Conservation (phyloP, 2,797 vertebrate species). For the Pseudotriccus pelzelni region DNA sequence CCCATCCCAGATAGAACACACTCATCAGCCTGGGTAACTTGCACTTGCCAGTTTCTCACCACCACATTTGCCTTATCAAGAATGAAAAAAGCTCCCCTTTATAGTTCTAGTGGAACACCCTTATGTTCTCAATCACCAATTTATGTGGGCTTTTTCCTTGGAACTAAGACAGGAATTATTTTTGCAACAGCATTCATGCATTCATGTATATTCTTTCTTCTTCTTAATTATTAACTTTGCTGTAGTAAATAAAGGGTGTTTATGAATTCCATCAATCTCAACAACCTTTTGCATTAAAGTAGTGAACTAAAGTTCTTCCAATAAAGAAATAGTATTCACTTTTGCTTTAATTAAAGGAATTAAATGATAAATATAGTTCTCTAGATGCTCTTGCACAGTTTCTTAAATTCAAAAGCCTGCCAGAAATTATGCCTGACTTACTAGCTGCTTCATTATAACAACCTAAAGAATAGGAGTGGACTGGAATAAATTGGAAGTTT, state of each 20-base stretch:
- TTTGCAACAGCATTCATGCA: background rate
- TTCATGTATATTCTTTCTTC: background rate
- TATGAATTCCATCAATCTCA: conserved; percentile 44
- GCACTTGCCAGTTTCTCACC: background rate
- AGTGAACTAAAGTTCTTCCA: background rate
- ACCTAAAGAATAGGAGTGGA: background rate
- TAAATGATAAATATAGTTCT: background rate
- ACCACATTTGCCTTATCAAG: background rate
- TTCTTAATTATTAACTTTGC: conserved; percentile 47
- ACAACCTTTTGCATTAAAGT: conserved; percentile 6
- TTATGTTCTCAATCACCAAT: background rate
- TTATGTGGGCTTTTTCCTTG: background rate
- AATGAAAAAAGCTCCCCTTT: background rate
- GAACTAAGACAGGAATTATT: background rate
- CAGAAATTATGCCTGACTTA: conserved; percentile 15
- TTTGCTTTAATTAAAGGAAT: conserved; percentile 40
- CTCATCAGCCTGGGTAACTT: background rate
- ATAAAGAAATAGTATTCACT: conserved; percentile 22
- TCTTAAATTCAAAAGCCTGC: background rate
- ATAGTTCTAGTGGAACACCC: background rate
- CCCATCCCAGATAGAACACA: background rate
- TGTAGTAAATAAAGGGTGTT: conserved; percentile 34
- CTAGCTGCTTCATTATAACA: background rate
- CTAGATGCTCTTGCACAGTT: background rate
- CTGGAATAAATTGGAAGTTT: conserved; percentile 1